Conservation (phyloP, 1,140 invertebrate genomes). For the Heterodera schachtii region DNA sequence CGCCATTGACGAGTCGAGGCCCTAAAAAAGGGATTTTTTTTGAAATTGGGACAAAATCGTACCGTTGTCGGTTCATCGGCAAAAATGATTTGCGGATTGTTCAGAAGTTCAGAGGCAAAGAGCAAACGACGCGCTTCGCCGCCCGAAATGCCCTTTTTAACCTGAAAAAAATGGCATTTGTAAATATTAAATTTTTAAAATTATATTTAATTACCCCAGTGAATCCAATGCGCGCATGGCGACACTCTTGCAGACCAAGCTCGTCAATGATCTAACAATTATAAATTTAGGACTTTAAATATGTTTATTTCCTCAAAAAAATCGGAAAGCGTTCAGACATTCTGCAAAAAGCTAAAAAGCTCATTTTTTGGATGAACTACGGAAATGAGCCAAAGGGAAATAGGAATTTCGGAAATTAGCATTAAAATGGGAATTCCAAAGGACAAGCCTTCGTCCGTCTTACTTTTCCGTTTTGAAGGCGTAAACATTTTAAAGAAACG, state of each 20-base stretch:
- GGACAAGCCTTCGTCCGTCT: too few species aligned
- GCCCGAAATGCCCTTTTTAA: conserved; percentile 58
- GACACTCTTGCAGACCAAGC: conserved; percentile 64
- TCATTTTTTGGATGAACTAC: too few species aligned
- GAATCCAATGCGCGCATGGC: conserved; percentile 58
- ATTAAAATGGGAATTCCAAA: too few species aligned
- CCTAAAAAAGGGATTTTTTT: background rate
- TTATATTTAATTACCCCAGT: conserved; percentile 36
- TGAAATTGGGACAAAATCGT: background rate
- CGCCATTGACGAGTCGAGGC: conserved; percentile 80
- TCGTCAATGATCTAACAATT: conserved; percentile 57
- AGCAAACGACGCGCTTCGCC: conserved; percentile 69
- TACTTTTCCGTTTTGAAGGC: too few species aligned
- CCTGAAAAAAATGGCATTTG: conserved; percentile 24
- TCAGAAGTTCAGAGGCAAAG: conserved; percentile 72
- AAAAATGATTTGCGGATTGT: conserved; percentile 78
- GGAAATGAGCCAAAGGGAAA: too few species aligned
- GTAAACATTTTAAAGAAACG: background rate
- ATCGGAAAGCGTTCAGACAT: too few species aligned
- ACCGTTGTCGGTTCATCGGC: conserved; percentile 81
- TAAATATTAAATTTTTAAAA: conserved; percentile 48
- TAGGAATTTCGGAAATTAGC: too few species aligned
- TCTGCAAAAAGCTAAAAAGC: too few species aligned
- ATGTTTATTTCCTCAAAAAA: too few species aligned
- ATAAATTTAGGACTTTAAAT: too few species aligned